Base-by-base conservation (phyloP, 1,140 invertebrate species). In the Brachionus calyciflorus region DNA sequence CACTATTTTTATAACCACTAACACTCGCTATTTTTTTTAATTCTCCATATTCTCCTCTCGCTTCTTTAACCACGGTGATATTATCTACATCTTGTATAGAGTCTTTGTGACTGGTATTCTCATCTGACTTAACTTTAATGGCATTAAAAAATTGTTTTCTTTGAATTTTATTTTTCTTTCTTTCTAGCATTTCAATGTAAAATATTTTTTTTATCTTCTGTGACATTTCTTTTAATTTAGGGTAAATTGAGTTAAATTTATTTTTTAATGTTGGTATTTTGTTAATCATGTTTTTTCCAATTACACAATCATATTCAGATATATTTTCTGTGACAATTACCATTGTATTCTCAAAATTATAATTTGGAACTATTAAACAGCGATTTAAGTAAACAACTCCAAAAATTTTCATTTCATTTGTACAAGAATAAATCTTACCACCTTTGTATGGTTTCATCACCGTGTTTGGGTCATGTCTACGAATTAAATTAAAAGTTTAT, bases 361-460 rank as follows among this genome's bases (percentile, higher is more conserved):
- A 55, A n/a, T 53, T 19, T 53, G 49, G 49, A 19, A 49, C 48
- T 19, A 49, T 49, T 49, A 49, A 49, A 49, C 48, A 49, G n/a
- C 48, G 17, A 19, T 49, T 49, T 21, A 49, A 49, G 48, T 49
- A 49, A 49, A 49, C 48, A 49, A 21, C 48, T 49, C 48, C 48
- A 49, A 49, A 19, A 49, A 49, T 49, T 49, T 49, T 49, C 24
- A 49, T 49, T n/a, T n/a, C n/a, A n/a, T n/a, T n/a, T n/a, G n/a
- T n/a, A n/a, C n/a, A n/a, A n/a, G n/a, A n/a, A n/a, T n/a, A n/a
- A n/a, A n/a, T n/a, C n/a, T n/a, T n/a, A n/a, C n/a, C n/a, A n/a
- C n/a, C n/a, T n/a, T n/a, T n/a, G n/a, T n/a, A n/a, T n/a, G n/a
- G n/a, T n/a, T n/a, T n/a, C n/a, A n/a, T n/a, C n/a, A n/a, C n/a